Evolutionary conservation across 2,797 vertebrate species (phyloP).

Genomic region (Pseudochirops corinnae): DNA sequence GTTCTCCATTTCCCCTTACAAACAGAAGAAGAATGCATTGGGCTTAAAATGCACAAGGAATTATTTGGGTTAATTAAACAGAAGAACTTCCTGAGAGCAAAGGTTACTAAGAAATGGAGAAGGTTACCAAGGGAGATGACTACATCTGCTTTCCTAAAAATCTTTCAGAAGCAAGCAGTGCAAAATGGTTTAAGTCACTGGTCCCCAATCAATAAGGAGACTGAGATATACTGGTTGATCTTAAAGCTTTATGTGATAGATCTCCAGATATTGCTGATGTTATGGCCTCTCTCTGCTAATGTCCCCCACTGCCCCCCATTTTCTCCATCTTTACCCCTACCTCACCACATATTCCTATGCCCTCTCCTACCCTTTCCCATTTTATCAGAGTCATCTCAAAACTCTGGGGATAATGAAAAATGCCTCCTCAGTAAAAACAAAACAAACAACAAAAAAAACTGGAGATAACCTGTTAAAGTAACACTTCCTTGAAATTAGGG

Average conservation of each 20-base stretch:
- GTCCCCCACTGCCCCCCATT: neutral
- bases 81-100: constrained; percentile 50
- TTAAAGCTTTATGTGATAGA: neutral
- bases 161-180: constrained; percentile 37
- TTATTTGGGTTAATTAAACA: constrained; percentile 58
- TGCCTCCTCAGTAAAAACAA: neutral
- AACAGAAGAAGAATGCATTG: constrained; percentile 6
- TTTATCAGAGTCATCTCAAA: neutral
- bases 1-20: neutral
- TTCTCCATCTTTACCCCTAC: constrained; percentile 12
- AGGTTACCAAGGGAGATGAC: constrained; percentile 24
- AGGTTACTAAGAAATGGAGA: constrained; percentile 29
- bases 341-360: neutral
- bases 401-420: neutral
- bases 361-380: neutral
- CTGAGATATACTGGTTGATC: neutral
- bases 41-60: constrained; percentile 33
- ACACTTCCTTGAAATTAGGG: neutral
- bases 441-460: neutral
- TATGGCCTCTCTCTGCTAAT: neutral
- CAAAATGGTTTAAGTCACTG: neutral
- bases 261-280: neutral
- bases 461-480: neutral
- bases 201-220: neutral
- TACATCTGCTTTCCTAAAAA: constrained; percentile 14